phyloP scores from a whole-genome alignment of 2,113 vertebrate species.

The Cardinalis cardinalis region DNA sequence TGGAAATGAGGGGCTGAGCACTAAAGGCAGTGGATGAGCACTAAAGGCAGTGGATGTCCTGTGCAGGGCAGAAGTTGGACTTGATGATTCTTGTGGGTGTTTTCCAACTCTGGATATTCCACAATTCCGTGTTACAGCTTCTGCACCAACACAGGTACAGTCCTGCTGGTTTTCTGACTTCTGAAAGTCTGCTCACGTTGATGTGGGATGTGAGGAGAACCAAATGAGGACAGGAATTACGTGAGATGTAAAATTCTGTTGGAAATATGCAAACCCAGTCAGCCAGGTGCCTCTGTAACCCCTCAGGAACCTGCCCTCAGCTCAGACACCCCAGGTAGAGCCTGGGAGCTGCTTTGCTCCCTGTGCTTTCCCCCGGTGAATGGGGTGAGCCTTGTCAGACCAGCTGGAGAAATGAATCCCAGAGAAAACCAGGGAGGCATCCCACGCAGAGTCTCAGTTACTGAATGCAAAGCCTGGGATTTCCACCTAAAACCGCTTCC shows the following conservation, averaged over 20 bases:
- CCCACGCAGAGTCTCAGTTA: fast-evolving
- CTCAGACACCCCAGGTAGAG: fast-evolving
- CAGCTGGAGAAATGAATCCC: background rate
- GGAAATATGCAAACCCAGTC: background rate
- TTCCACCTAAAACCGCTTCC: background rate
- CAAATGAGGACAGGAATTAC: background rate
- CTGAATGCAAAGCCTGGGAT: background rate
- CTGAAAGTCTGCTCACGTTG: background rate
- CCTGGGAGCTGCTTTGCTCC: background rate
- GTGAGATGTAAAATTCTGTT: background rate
- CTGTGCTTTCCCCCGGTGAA: fast-evolving
- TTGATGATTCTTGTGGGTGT: background rate
- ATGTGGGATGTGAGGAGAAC: background rate
- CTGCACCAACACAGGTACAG: background rate
- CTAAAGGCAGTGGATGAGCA: background rate
- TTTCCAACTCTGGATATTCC: background rate
- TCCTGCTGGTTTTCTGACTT: background rate
- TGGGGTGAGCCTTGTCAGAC: background rate
- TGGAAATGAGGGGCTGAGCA: background rate
- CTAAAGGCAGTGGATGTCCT: background rate
- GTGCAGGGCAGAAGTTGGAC: background rate
- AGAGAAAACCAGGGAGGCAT: background rate
- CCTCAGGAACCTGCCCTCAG: background rate
- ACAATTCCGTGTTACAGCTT: background rate
- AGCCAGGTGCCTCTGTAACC: background rate